These are phyloP conservation scores for Brachypteracias leptosomus DNA, from an alignment of 2,113 vertebrate genomes.

Conservation along the genomic window DNA sequence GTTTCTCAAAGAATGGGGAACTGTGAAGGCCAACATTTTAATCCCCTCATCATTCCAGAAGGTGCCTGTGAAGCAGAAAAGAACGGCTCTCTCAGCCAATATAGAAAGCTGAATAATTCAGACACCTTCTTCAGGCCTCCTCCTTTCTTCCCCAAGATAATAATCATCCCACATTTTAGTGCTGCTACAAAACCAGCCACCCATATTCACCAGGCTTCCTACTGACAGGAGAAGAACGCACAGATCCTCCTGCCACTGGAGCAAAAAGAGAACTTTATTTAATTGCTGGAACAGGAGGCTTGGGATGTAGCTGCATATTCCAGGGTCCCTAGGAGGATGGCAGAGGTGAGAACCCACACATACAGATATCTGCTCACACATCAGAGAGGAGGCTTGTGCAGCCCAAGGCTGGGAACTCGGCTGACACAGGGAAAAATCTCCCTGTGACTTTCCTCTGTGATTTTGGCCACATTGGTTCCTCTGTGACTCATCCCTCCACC, in stretches of 20 bases:
- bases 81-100: background rate
- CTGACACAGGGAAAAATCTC: background rate
- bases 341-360: background rate
- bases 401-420: background rate
- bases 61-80: background rate
- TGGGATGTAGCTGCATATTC: background rate
- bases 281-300: background rate
- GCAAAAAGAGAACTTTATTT: background rate
- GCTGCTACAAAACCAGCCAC: background rate
- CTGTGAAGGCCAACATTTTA: background rate
- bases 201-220: background rate
- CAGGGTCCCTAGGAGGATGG: background rate
- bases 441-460: background rate
- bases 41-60: background rate
- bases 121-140: background rate
- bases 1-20: background rate
- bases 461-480: background rate
- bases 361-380: rapidly evolving
- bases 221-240: background rate
- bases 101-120: constrained; percentile 16
- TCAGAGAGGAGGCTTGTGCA: background rate
- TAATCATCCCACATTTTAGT: constrained; percentile 3
- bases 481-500: background rate
- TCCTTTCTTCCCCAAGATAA: constrained; percentile 10
- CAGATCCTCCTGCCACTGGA: background rate